Conservation (phyloP, 2,888 invertebrate genomes). For the Polydrusus pterygomalis region DNA sequence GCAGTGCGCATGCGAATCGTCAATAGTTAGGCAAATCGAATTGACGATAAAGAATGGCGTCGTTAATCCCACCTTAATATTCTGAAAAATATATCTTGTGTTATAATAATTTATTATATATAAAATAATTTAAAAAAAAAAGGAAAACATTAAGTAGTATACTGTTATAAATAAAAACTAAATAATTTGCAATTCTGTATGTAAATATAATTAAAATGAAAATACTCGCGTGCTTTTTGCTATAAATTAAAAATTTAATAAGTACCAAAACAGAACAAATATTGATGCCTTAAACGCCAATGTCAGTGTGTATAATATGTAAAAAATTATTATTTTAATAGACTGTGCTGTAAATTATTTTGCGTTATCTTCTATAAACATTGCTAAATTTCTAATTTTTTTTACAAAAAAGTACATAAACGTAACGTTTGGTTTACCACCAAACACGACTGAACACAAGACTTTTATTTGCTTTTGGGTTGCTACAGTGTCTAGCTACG, state of each 20-base stretch:
- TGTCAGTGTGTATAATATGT: neutral
- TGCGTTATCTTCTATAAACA: neutral
- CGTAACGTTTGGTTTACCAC: neutral
- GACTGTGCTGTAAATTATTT: neutral
- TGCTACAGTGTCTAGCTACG: too few species aligned
- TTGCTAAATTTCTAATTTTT: neutral
- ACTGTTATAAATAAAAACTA: constrained; percentile 20
- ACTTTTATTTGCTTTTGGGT: neutral
- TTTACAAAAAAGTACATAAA: neutral
- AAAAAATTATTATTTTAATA: constrained; percentile 8
- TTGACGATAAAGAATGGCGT: too few species aligned
- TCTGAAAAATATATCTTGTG: too few species aligned
- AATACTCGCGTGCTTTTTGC: constrained; percentile 13
- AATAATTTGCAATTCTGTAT: constrained; percentile 7
- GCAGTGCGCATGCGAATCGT: too few species aligned
- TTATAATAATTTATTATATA: neutral
- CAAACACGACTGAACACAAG: neutral
- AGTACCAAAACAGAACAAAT: constrained; percentile 16
- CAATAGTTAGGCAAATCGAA: too few species aligned
- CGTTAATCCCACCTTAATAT: too few species aligned
- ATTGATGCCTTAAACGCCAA: constrained; percentile 14
- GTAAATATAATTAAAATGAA: constrained; percentile 19
- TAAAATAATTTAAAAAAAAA: neutral
- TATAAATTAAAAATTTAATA: constrained; percentile 27
- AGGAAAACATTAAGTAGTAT: neutral